These are phyloP conservation scores for Tholera decimalis DNA, from an alignment of 2,888 invertebrate genomes.

Conservation along the genomic window DNA sequence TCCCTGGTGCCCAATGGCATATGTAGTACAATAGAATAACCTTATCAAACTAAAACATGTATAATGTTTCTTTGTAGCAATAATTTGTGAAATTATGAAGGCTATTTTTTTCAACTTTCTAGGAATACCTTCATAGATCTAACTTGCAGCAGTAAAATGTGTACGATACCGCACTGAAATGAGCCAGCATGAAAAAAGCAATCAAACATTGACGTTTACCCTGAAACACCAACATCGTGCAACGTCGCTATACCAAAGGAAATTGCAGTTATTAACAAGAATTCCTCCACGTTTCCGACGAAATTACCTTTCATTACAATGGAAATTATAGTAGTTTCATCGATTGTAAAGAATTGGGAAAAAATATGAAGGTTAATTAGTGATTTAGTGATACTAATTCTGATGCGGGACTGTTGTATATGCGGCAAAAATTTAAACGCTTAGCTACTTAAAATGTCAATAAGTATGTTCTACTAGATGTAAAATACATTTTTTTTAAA, in stretches of 20 bases:
- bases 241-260: constrained; percentile 31
- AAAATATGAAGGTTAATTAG: not conserved
- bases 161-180: constrained; percentile 1
- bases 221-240: constrained; percentile 22
- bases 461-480: not conserved
- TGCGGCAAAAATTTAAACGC: not conserved
- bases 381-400: not conserved
- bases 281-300: constrained; percentile 29
- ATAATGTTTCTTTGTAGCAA: too few species aligned
- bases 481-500: too few species aligned
- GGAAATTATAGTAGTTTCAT: constrained; percentile 32
- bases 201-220: constrained; percentile 34
- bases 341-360: constrained; percentile 11
- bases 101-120: too few species aligned
- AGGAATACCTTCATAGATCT: too few species aligned
- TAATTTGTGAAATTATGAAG: too few species aligned
- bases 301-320: constrained; percentile 48
- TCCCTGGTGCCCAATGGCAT: not conserved
- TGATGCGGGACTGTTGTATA: not conserved
- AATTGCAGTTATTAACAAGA: constrained; percentile 58
- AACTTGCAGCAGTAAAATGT: not conserved
- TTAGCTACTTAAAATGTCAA: not conserved
- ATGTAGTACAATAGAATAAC: not conserved
- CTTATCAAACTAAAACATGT: too few species aligned
- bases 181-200: constrained; percentile 32